These are phyloP conservation scores for Cantharis flavilabris DNA, from an alignment of 2,888 invertebrate species.

Conservation along the genomic window DNA sequence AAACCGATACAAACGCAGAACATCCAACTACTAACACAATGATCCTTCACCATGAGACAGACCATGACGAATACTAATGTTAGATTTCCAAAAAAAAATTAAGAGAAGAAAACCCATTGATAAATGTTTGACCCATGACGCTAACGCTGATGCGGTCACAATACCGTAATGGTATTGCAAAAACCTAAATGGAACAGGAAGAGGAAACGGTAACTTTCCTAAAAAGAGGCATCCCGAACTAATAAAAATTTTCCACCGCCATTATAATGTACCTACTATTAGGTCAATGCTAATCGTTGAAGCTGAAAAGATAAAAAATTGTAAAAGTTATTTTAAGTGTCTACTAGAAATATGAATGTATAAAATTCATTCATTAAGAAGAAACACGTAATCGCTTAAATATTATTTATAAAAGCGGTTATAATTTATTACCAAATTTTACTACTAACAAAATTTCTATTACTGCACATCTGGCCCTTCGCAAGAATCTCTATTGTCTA, in stretches of 20 bases:
- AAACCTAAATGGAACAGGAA: not conserved
- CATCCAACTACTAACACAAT: not conserved
- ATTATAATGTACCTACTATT: not conserved
- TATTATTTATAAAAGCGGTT: not conserved
- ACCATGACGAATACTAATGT: not conserved
- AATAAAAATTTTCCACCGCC: no score
- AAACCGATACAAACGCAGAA: not conserved
- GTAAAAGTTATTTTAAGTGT: not conserved
- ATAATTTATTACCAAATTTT: not conserved
- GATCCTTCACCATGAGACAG: no score
- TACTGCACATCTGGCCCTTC: not conserved
- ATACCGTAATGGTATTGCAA: not conserved
- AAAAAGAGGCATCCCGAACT: no score
- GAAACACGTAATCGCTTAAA: not conserved
- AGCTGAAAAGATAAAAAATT: not conserved
- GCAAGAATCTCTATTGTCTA: not conserved
- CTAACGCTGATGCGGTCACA: not conserved
- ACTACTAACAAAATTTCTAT: not conserved
- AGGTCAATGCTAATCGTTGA: not conserved
- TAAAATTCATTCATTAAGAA: not conserved
- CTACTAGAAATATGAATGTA: not conserved
- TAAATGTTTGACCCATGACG: not conserved
- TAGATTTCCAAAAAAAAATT: not conserved
- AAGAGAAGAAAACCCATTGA: not conserved
- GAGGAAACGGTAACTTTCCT: no score